These are phyloP conservation scores for Chloroceryle amazona DNA, from an alignment of 2,797 vertebrate species.

Conservation along the genomic window DNA sequence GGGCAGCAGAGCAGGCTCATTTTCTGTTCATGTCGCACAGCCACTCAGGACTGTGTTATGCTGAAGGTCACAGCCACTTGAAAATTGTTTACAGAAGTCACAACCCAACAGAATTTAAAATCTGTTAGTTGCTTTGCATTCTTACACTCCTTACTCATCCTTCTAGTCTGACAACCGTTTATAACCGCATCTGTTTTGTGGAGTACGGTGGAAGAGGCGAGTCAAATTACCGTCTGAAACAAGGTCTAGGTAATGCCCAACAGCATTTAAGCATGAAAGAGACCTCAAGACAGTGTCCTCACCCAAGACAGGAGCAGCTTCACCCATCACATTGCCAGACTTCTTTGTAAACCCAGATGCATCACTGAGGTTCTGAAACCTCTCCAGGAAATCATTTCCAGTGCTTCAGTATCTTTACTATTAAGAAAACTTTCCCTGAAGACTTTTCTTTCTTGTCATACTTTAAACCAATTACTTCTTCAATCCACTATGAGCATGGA, in stretches of 20 bases:
- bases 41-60: neutral
- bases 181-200: neutral
- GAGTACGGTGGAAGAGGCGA: neutral
- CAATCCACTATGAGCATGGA: neutral
- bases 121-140: neutral
- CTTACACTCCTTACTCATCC: neutral
- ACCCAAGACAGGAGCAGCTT: neutral
- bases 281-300: neutral
- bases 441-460: neutral
- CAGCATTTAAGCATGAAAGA: neutral
- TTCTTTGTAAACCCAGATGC: neutral
- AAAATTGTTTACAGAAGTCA: neutral
- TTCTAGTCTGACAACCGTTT: neutral
- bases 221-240: neutral
- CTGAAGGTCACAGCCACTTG: neutral
- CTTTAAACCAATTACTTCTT: neutral
- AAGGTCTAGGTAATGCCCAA: neutral
- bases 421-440: neutral
- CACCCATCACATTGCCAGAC: neutral
- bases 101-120: neutral
- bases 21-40: neutral
- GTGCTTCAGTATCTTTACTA: neutral
- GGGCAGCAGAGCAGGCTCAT: neutral
- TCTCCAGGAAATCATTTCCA: neutral
- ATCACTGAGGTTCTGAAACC: neutral